These are phyloP conservation scores for Apodemia arnacis DNA, from an alignment of 2,888 invertebrate genomes.

Conservation along the genomic window DNA sequence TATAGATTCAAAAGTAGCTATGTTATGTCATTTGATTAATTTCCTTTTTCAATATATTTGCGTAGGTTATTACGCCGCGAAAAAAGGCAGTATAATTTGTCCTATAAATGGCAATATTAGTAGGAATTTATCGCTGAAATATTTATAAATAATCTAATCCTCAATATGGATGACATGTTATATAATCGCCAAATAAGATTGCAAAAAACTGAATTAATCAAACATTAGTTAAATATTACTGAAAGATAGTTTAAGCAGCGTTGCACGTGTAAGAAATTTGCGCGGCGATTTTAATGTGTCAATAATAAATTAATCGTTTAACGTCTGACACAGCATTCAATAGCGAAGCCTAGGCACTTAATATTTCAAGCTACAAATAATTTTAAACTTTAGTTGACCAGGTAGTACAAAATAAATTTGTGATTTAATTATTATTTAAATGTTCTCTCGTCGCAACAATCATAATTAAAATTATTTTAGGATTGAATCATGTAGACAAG, in stretches of 20 bases:
- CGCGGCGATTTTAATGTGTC: conserved; percentile 80
- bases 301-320: conserved; percentile 23
- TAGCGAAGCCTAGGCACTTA: conserved; percentile 7
- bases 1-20: not conserved
- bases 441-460: not conserved
- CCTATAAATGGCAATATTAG: not conserved
- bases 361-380: not conserved
- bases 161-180: not conserved
- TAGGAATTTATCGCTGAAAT: not conserved
- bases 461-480: conserved; percentile 84
- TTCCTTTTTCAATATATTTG: conserved; percentile 4
- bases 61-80: not conserved
- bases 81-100: not conserved
- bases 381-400: conserved; percentile 11
- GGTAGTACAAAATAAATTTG: conserved; percentile 29
- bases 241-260: not conserved
- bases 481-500: conserved; percentile 85
- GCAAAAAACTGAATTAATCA: conserved; percentile 15
- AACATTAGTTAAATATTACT: not conserved
- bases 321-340: conserved; percentile 8
- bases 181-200: not conserved
- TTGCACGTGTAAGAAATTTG: conserved; percentile 53
- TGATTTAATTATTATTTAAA: conserved; percentile 5
- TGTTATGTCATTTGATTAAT: not conserved
- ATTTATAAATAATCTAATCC: not conserved